These are phyloP conservation scores for Tinamus guttatus DNA, from an alignment of 2,113 vertebrate genomes.

Conservation along the genomic window DNA sequence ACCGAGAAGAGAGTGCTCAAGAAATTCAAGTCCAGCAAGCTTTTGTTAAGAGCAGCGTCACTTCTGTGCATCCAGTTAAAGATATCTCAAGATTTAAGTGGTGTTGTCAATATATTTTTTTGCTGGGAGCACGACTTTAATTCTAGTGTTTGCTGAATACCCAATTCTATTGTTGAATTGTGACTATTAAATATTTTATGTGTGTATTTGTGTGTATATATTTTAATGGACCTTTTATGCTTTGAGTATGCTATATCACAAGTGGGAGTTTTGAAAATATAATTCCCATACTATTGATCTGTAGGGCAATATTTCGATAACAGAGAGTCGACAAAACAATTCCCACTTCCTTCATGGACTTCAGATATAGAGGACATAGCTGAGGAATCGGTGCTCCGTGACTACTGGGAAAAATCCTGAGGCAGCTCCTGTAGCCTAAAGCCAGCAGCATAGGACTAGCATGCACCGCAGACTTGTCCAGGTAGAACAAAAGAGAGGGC, in stretches of 20 bases:
- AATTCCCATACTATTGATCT: background rate
- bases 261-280: background rate
- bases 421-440: background rate
- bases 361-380: background rate
- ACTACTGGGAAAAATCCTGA: background rate
- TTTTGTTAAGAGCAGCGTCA: background rate
- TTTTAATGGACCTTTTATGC: background rate
- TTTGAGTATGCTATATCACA: background rate
- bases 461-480: background rate
- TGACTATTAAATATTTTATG: background rate
- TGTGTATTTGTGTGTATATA: background rate
- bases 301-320: background rate
- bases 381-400: background rate
- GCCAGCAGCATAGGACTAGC: background rate
- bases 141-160: background rate
- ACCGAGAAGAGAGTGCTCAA: background rate
- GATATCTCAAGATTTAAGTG: background rate
- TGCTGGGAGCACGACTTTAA: background rate
- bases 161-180: background rate
- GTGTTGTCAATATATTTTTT: background rate
- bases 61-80: background rate
- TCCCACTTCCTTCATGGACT: background rate
- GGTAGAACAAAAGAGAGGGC: background rate
- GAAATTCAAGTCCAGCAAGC: background rate
- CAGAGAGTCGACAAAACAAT: background rate